These are phyloP conservation scores for Microcebus jonahi DNA, from an alignment of 2,113 vertebrate species.

Conservation along the genomic window DNA sequence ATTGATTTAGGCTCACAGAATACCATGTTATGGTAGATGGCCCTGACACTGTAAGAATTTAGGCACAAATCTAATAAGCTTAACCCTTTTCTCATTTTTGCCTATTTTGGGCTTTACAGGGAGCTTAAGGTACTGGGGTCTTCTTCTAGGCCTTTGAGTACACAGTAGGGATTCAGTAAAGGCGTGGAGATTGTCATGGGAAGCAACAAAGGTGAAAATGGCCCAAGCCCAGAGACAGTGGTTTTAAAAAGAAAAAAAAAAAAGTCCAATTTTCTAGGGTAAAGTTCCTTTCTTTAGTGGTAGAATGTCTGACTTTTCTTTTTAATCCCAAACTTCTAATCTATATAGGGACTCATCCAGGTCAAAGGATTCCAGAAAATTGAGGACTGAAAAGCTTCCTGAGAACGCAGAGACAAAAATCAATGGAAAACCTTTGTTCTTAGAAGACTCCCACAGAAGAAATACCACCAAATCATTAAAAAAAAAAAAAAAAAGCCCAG, in stretches of 20 bases:
- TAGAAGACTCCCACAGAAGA: neutral
- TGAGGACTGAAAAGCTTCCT: neutral
- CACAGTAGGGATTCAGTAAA: neutral
- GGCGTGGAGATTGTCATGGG: neutral
- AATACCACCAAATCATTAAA: neutral
- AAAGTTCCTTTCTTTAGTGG: neutral
- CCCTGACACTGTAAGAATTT: neutral
- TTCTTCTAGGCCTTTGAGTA: neutral
- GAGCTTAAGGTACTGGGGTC: neutral
- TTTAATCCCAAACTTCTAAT: neutral
- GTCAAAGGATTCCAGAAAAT: neutral
- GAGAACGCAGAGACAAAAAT: neutral
- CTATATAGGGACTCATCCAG: neutral
- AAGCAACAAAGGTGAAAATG: neutral
- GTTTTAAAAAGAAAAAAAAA: neutral
- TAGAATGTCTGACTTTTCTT: neutral
- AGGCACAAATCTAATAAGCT: neutral
- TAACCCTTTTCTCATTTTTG: neutral
- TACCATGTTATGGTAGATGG: fast-evolving
- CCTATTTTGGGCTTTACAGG: neutral
- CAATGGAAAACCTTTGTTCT: neutral
- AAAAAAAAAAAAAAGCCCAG: neutral
- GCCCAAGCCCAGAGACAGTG: neutral
- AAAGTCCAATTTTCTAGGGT: neutral
- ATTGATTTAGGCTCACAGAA: neutral